These are phyloP conservation scores for Falco peregrinus DNA, from an alignment of 2,797 vertebrate species.

Conservation along the genomic window DNA sequence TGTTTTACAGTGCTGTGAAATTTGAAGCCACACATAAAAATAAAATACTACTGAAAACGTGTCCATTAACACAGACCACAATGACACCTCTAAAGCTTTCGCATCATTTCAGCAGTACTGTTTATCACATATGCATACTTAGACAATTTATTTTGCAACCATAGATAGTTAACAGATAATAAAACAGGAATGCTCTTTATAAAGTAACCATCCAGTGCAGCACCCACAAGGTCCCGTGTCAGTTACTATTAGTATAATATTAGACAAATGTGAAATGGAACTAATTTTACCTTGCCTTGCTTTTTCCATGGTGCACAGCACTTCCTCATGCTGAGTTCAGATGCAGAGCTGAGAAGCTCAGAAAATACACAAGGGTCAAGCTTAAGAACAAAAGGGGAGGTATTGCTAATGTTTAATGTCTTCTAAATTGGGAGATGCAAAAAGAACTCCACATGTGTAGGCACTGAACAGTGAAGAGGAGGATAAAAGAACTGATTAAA, in stretches of 20 bases:
- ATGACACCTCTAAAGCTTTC: slow-evolving; percentile 27
- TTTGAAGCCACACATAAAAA: slow-evolving; percentile 38
- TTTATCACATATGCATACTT: slow-evolving; percentile 47
- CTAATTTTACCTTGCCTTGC: slow-evolving; percentile 51
- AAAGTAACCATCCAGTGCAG: slow-evolving; percentile 50
- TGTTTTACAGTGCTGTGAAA: slow-evolving; percentile 37
- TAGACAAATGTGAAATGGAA: slow-evolving; percentile 46
- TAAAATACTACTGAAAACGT: slow-evolving; percentile 23
- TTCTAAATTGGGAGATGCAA: not conserved
- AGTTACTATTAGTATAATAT: slow-evolving; percentile 40
- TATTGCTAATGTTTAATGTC: slow-evolving; percentile 32
- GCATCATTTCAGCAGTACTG: slow-evolving; percentile 31
- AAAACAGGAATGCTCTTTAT: slow-evolving; percentile 60
- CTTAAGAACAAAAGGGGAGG: slow-evolving; percentile 33
- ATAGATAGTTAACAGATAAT: slow-evolving; percentile 49
- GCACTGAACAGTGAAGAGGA: not conserved
- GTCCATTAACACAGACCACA: slow-evolving; percentile 13
- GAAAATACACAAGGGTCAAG: slow-evolving; percentile 34
- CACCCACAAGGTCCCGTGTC: not conserved
- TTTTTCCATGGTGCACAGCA: not conserved
- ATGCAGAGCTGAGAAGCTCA: slow-evolving; percentile 35
- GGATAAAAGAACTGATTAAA: not conserved
- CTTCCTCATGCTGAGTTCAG: slow-evolving; percentile 49
- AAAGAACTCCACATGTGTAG: not conserved
- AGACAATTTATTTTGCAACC: slow-evolving; percentile 51